phyloP scores from a whole-genome alignment of 2,113 vertebrate genomes.

The Psephotus haematonotus region DNA sequence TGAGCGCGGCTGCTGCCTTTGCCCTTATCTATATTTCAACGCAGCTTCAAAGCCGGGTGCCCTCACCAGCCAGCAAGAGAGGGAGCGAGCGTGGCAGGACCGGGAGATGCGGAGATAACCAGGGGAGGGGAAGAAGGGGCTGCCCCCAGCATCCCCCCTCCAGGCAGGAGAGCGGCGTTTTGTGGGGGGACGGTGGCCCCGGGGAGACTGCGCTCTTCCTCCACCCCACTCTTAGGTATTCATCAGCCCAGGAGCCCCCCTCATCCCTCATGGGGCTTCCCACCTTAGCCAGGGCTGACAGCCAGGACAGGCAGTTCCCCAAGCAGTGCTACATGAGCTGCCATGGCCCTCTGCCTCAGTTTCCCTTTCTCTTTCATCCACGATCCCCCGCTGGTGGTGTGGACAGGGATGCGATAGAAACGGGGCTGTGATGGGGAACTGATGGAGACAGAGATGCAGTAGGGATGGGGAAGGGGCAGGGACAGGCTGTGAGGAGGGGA shows the following conservation, averaged over 20 bases:
- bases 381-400: no score
- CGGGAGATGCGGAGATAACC: neutral
- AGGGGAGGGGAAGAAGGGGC: neutral
- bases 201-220: neutral
- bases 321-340: neutral
- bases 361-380: neutral
- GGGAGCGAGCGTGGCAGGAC: neutral
- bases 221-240: neutral
- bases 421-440: rapidly evolving
- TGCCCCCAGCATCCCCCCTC: neutral
- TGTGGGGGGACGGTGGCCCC: neutral
- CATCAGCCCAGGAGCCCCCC: neutral
- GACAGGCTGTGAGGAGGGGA: neutral
- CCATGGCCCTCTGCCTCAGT: neutral
- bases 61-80: conserved; percentile 13
- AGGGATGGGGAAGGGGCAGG: neutral
- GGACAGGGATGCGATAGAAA: neutral
- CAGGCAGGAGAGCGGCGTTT: rapidly evolving
- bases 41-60: conserved; percentile 66
- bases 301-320: neutral
- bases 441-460: neutral
- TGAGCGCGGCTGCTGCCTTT: neutral
- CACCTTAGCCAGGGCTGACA: neutral
- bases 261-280: neutral
- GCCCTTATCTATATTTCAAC: conserved; percentile 72